These are phyloP conservation scores for Digitonthophagus gazella DNA, from an alignment of 2,888 invertebrate species.

Conservation along the genomic window DNA sequence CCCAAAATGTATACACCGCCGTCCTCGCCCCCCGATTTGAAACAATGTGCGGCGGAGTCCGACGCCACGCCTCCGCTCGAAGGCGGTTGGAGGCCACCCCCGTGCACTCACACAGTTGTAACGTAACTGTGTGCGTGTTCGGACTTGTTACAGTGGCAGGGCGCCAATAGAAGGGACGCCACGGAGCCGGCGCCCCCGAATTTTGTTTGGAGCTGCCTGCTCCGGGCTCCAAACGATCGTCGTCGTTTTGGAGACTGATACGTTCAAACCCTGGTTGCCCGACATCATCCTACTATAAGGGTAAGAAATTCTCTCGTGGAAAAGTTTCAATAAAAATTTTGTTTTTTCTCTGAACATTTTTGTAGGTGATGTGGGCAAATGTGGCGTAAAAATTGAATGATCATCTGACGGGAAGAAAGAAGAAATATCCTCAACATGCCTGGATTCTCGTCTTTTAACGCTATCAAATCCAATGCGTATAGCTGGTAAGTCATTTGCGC, in stretches of 20 bases:
- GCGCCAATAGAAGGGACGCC: conserved; percentile 53
- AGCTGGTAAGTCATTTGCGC: conserved; percentile 20
- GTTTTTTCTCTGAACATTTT: background rate
- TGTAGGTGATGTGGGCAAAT: conserved; percentile 33
- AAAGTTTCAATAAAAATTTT: background rate
- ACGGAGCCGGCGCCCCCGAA: conserved; percentile 57
- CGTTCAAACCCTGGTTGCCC: conserved; percentile 35
- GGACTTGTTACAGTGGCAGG: conserved; percentile 48
- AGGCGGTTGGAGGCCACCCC: conserved; percentile 37
- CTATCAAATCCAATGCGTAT: conserved; percentile 34
- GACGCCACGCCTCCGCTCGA: conserved; percentile 33
- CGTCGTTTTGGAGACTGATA: conserved; percentile 36
- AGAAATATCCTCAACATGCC: conserved; percentile 35
- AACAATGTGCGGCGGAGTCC: conserved; percentile 45
- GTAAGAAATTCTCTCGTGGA: conserved; percentile 30
- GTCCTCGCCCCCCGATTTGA: conserved; percentile 38
- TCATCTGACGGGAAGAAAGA: background rate
- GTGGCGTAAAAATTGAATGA: conserved; percentile 17
- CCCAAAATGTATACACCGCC: conserved; percentile 36
- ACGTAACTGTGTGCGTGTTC: conserved; percentile 34
- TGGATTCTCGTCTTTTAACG: conserved; percentile 40
- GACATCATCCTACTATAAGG: conserved; percentile 33
- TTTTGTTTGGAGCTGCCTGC: conserved; percentile 50
- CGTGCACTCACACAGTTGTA: conserved; percentile 43
- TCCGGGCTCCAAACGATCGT: conserved; percentile 49